Conservation (phyloP, 1,140 invertebrate species). For the Drosophila pandora region DNA sequence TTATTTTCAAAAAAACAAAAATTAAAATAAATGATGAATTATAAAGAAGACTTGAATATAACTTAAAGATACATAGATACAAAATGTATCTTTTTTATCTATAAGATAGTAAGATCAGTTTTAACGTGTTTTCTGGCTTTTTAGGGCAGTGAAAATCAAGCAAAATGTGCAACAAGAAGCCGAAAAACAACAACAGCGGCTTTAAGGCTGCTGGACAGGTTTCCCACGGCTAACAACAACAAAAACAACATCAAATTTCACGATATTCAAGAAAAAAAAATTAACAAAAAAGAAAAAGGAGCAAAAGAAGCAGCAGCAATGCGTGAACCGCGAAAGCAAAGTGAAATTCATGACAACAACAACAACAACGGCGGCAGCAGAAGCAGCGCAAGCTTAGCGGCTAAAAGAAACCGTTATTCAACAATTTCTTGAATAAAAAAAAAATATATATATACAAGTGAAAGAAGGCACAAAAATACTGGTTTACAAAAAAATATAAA, state of each 20-base stretch:
- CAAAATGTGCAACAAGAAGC: slow-evolving; percentile 46
- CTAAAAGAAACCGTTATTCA: slow-evolving; percentile 75
- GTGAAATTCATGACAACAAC: slow-evolving; percentile 73
- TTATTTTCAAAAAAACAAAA: slow-evolving; percentile 24
- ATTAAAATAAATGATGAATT: slow-evolving; percentile 25
- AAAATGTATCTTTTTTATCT: not conserved
- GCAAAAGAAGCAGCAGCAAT: slow-evolving; percentile 50
- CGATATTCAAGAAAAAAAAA: slow-evolving; percentile 1
- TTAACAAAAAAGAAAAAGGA: slow-evolving; percentile 21
- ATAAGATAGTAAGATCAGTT: not conserved
- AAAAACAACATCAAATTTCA: slow-evolving; percentile 18
- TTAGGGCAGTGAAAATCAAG: slow-evolving; percentile 12
- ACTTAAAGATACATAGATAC: not conserved
- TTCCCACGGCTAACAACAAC: slow-evolving; percentile 53
- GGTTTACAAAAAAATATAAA: slow-evolving; percentile 60
- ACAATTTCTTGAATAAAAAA: slow-evolving; percentile 73
- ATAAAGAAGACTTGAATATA: slow-evolving; percentile 6
- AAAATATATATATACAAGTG: slow-evolving; percentile 56
- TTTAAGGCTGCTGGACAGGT: slow-evolving; percentile 58
- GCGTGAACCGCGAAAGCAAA: slow-evolving; percentile 71
- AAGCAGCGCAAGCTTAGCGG: slow-evolving; percentile 33
- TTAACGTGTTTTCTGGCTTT: slow-evolving; percentile 3
- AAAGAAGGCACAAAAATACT: slow-evolving; percentile 80
- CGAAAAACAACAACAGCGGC: slow-evolving; percentile 50
- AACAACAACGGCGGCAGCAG: slow-evolving; percentile 37